phyloP scores from a whole-genome alignment of 2,888 invertebrate genomes.

The Lasioglossum pauxillum region DNA sequence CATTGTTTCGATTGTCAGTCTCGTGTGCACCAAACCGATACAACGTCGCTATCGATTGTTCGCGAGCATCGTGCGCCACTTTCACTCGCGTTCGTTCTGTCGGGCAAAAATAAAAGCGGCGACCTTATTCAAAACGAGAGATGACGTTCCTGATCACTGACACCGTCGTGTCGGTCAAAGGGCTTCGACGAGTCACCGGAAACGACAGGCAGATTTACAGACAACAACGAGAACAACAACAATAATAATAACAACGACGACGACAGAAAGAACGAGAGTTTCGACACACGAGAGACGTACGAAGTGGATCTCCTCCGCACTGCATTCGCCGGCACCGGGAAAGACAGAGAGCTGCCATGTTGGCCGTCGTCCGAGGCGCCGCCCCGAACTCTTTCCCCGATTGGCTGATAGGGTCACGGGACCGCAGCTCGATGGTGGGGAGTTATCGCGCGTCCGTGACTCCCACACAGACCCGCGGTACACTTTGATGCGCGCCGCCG shows the following conservation, averaged over 20 bases:
- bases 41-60: neutral
- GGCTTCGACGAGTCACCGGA: constrained; percentile 17
- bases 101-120: neutral
- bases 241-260: constrained; percentile 1
- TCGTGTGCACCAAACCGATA: neutral
- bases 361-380: constrained; percentile 80
- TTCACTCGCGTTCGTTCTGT: constrained; percentile 30
- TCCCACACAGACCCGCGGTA: constrained; percentile 12
- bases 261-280: constrained; percentile 57
- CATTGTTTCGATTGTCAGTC: neutral
- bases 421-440: constrained; percentile 28
- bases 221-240: neutral
- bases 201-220: constrained; percentile 3
- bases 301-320: constrained; percentile 63
- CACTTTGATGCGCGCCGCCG: constrained; percentile 11
- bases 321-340: constrained; percentile 64
- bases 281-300: constrained; percentile 61
- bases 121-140: neutral
- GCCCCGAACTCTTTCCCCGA: constrained; percentile 79
- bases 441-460: constrained; percentile 27
- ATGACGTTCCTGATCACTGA: constrained; percentile 5
- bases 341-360: constrained; percentile 80
- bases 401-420: constrained; percentile 74
- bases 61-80: neutral
- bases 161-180: neutral